These are phyloP conservation scores for Abramis brama DNA, from an alignment of 2,113 vertebrate species.

Conservation along the genomic window DNA sequence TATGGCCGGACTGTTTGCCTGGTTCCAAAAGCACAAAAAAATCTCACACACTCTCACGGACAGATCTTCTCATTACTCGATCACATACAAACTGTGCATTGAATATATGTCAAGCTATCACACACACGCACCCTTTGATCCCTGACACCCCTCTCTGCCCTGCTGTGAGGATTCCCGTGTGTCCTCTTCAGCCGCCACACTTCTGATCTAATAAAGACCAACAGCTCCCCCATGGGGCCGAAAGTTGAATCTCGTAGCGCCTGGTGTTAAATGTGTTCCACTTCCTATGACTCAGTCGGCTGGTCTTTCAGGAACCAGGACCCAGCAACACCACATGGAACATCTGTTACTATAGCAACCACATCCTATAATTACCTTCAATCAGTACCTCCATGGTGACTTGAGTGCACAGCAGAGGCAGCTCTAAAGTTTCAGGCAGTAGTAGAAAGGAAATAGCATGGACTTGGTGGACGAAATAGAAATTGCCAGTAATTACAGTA, in stretches of 20 bases:
- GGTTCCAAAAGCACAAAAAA: constrained; percentile 8
- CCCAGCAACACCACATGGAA: constrained; percentile 6
- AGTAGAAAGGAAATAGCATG: neutral
- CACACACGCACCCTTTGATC: constrained; percentile 28
- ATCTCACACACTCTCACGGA: neutral
- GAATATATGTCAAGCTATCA: constrained; percentile 21
- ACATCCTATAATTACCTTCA: constrained; percentile 39
- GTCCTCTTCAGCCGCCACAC: neutral
- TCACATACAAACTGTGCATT: constrained; percentile 13
- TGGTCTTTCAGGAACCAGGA: constrained; percentile 6
- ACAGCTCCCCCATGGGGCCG: constrained; percentile 52
- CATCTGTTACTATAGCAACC: constrained; percentile 29
- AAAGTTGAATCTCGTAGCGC: neutral
- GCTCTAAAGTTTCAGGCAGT: constrained; percentile 19
- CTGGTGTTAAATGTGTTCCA: neutral
- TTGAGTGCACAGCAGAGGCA: constrained; percentile 32
- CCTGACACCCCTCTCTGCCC: constrained; percentile 27
- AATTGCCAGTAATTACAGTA: constrained; percentile 19
- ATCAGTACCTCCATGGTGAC: constrained; percentile 36
- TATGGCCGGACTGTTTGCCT: constrained; percentile 37
- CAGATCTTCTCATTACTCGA: constrained; percentile 13
- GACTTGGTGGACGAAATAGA: constrained; percentile 1
- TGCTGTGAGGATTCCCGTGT: constrained; percentile 19
- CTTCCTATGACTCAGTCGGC: neutral
- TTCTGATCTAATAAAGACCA: constrained; percentile 24